Conservation (phyloP, 2,888 invertebrate genomes). For the Automeris io region DNA sequence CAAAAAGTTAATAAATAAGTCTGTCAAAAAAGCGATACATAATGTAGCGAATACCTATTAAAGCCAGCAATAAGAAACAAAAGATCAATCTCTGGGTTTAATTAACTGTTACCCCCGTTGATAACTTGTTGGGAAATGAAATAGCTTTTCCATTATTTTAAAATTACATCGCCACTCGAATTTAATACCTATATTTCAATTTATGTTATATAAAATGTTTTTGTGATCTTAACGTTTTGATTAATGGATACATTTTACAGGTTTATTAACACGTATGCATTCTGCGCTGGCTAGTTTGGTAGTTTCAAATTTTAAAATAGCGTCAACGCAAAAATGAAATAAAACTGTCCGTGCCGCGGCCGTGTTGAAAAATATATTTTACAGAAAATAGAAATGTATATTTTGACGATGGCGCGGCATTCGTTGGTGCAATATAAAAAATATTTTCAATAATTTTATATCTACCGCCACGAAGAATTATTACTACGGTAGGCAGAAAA, state of each 20-base stretch:
- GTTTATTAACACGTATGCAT: conserved; percentile 16
- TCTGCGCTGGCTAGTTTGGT: background rate
- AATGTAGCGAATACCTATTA: no score
- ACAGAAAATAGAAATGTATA: no score
- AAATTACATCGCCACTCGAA: background rate
- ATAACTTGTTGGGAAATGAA: background rate
- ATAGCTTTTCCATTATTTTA: conserved; percentile 3
- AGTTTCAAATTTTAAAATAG: background rate
- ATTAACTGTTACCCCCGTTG: background rate
- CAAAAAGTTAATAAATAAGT: no score
- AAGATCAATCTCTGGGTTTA: background rate
- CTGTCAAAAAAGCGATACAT: no score
- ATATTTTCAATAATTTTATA: no score
- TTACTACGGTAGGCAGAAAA: no score
- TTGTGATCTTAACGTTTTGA: conserved; percentile 29
- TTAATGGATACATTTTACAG: conserved; percentile 17
- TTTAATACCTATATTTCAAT: conserved; percentile 14
- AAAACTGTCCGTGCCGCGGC: background rate
- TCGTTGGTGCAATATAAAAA: no score
- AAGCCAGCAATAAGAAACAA: conserved; percentile 1
- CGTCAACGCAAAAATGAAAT: background rate
- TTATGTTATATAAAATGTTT: conserved; percentile 27
- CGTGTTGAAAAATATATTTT: background rate
- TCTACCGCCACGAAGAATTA: no score
- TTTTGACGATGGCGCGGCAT: background rate